Percentiles rank a stretch among this genome's conserved stretches.
phyloP scores from a whole-genome alignment of 2,113 vertebrate genomes.

The Elanoides forficatus region DNA sequence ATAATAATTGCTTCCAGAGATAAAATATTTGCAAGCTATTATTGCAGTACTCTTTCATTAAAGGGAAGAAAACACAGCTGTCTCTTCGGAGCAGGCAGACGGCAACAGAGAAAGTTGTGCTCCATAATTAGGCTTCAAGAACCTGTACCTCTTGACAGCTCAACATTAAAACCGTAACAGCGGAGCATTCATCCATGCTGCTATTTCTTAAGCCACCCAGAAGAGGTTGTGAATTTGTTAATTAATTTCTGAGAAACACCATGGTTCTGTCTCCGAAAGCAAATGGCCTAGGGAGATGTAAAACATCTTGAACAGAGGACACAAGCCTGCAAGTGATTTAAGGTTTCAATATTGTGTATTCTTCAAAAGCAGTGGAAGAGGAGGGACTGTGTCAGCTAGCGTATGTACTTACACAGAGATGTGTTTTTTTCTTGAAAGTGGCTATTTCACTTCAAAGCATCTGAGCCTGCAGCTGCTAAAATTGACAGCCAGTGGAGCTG shows the following conservation, averaged over 20 bases:
- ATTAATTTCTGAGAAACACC: background rate
- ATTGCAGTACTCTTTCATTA: slow-evolving; percentile 6
- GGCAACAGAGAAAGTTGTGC: background rate
- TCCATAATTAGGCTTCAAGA: background rate
- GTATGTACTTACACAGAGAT: background rate
- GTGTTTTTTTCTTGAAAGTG: background rate
- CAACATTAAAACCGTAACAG: background rate
- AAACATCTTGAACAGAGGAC: background rate
- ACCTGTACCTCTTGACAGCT: background rate
- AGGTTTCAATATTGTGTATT: background rate
- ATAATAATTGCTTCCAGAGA: slow-evolving; percentile 34
- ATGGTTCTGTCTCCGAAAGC: background rate
- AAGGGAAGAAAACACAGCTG: background rate
- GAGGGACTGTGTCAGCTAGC: background rate
- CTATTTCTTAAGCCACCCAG: background rate
- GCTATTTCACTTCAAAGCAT: background rate
- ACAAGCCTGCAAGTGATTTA: background rate
- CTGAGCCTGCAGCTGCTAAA: background rate
- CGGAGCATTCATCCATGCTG: background rate
- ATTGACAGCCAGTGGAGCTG: background rate
- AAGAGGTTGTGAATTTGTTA: background rate
- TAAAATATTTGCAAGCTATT: slow-evolving; percentile 46
- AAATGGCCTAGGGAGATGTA: background rate
- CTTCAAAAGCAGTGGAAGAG: background rate
- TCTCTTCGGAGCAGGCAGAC: background rate